Base-by-base conservation (phyloP, 2,797 vertebrate genomes). In the Coracias cyanogaster region DNA sequence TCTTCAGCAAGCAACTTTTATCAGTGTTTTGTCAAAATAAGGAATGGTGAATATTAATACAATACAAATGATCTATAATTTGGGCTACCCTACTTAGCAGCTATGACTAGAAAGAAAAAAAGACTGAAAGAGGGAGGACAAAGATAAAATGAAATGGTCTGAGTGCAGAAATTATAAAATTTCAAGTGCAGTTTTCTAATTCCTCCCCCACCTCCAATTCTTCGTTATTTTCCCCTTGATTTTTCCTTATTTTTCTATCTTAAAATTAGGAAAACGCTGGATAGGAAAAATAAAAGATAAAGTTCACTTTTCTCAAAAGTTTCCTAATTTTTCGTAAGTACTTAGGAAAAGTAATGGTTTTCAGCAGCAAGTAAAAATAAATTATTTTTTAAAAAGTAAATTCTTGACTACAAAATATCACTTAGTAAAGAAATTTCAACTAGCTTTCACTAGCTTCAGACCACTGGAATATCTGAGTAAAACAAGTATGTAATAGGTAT, bases 1-100 rank as follows among this genome's bases (percentile, higher is more conserved):
- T 90, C 65, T 83, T 93, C 91, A 90, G 39, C 49, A 87, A 96
- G 93, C 87, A 95, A 74, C 54, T 66, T 93, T 95, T 95, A 92
- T 88, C 72, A 79, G 48, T 64, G 70, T 94, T 93, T 96, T 91
- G 82, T 81, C 91, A 91, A 91, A 95, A 94, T 78, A 95, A 71
- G 80, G 43, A 81, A 83, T 76, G 46, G 49, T 83, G 76, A 91
- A 48, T 87, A 92, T 93, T 91, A 92, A 77, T 83, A 82, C 12
- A 58, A 61, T 72, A 83, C 41, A 92, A 70, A 82, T 73, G 6
- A 87, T 78, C 45, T 88, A 54, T 71, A 90, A 83, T 89, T 92
- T 96, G 45, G 65, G 21, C 52, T 22, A 61, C 0, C 0, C 6
- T 73, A 31, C 51, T 89, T 86, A 54, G 24, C 20, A 85, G 35